phyloP scores from a whole-genome alignment of 2,797 vertebrate species.

The Paguma larvata region DNA sequence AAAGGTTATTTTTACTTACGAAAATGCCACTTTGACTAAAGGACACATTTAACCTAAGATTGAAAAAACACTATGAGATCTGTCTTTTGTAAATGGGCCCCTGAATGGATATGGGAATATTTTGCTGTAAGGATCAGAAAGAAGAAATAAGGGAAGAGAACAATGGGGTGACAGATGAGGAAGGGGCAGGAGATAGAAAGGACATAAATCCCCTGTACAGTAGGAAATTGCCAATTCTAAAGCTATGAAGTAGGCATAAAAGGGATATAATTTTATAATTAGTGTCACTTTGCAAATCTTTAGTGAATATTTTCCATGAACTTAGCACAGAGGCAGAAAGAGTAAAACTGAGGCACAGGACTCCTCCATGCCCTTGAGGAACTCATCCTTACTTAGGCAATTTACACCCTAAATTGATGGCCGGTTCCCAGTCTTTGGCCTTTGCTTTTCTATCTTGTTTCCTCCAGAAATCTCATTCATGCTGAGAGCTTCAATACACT shows the following conservation, averaged over 20 bases:
- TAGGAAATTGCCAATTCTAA: not conserved
- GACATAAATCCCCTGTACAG: not conserved
- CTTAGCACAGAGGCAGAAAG: not conserved
- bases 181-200: not conserved
- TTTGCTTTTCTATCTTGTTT: conserved; percentile 26
- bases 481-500: not conserved
- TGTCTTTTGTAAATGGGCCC: not conserved
- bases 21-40: conserved; percentile 59
- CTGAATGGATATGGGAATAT: not conserved
- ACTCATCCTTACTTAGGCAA: not conserved
- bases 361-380: not conserved
- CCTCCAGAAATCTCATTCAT: conserved; percentile 43
- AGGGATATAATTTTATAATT: not conserved
- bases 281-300: not conserved
- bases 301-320: not conserved
- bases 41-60: conserved; percentile 38
- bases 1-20: conserved; percentile 47
- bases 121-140: not conserved
- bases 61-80: not conserved
- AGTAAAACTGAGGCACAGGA: not conserved
- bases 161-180: not conserved
- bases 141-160: not conserved
- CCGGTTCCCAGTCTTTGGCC: not conserved
- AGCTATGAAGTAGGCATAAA: conserved; percentile 4
- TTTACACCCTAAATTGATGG: not conserved